phyloP scores from a whole-genome alignment of 1,140 invertebrate species.

The Temnothorax nylanderi region DNA sequence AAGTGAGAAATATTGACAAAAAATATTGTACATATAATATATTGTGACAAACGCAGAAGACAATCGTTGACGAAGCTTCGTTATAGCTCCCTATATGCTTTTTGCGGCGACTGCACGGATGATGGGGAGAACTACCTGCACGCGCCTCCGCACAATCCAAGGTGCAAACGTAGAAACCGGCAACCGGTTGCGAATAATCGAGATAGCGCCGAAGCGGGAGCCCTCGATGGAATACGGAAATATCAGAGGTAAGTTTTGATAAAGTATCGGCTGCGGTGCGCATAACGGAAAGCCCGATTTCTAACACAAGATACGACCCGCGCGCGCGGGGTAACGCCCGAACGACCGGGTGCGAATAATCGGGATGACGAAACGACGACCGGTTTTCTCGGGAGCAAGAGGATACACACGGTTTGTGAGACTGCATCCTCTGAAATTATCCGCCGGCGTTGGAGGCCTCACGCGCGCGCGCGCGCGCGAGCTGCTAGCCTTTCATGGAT shows the following conservation, averaged over 20 bases:
- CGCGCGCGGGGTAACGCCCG: constrained; percentile 58
- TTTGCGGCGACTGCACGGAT: constrained; percentile 3
- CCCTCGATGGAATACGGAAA: constrained; percentile 60
- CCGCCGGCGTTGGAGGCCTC: constrained; percentile 12
- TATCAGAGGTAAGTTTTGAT: constrained; percentile 56
- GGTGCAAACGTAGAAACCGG: constrained; percentile 47
- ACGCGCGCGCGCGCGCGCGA: neutral
- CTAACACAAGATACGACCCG: constrained; percentile 48
- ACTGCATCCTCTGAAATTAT: constrained; percentile 64
- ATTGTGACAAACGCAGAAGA: neutral
- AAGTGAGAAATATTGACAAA: neutral
- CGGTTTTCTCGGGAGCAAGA: constrained; percentile 69
- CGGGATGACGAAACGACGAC: constrained; percentile 73
- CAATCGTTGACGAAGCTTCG: neutral
- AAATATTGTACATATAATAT: too few relatives aligned
- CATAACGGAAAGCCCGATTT: constrained; percentile 62
- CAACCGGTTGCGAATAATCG: constrained; percentile 50
- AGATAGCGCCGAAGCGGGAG: constrained; percentile 40
- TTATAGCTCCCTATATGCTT: neutral
- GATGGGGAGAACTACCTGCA: constrained; percentile 4
- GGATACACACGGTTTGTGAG: constrained; percentile 54
- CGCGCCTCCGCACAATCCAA: constrained; percentile 3
- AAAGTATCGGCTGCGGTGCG: constrained; percentile 33
- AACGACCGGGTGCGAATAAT: constrained; percentile 65
- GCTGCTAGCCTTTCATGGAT: constrained; percentile 17